Base-by-base conservation (phyloP, 1,140 invertebrate species). In the Ostrea edulis region DNA sequence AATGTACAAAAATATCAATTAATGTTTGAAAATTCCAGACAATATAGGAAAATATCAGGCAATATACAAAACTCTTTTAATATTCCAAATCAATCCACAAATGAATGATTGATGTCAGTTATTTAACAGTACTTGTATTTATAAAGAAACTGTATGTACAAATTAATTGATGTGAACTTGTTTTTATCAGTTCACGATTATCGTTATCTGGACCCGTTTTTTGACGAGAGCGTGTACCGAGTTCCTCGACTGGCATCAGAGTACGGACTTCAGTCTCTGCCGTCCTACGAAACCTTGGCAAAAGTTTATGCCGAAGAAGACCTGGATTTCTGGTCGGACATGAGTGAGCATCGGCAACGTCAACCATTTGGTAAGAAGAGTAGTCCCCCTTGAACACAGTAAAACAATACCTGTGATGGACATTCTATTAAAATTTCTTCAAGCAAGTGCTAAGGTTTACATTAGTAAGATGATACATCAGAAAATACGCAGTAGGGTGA, bases 201-300 rank as follows among this genome's bases (percentile, higher is more conserved):
- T 93, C 97, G 98, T 92, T 99, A 99, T 93, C 25, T 97, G 0
- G 94, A 94, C 86, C 97, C 99, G 93, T 96, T 97, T 82, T 99
- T 98, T 98, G 94, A 97, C 89, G 95, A 96, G 22, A 96, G 95
- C 68, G 96, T 96, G 9, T 99, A 97, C 94, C 97, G 97, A 0
- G 96, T 96, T 17, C 96, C 98, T 0, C 96, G 98, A 89, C 99
- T 99, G 95, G 96, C 97, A 22, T 99, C 98, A 0, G 99, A 99
- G 95, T 99, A 99, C 94, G 99, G 99, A 14, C 97, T 98, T 90
- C 98, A 99, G 94, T 97, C 98, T 0, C 93, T 92, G 90, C 91
- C 92, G 52, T 93, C 93, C 0, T 86, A 90, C n/a, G 90, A 92
- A 65, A 92, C 92, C 2, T 87, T 93, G 58, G 82, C 86, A 22